Evolutionary conservation across 1,140 invertebrate species (phyloP), one percentile per base, ranked within the genome.

Genomic region (Agrypnia vestita): DNA sequence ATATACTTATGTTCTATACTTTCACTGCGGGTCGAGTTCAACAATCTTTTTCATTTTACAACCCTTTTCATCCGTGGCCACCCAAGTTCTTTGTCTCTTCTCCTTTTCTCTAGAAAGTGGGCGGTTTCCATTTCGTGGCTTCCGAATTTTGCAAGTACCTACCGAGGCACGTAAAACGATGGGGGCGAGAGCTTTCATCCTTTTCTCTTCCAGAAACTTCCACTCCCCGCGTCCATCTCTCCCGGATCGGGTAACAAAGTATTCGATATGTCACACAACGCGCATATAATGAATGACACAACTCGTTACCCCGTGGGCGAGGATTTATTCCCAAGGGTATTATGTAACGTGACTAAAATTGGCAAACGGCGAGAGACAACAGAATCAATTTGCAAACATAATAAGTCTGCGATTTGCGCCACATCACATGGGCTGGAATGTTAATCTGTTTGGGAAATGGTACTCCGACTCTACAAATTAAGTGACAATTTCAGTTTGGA

Each of bases 321-420:
- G 10, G 55, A 59, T 75, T 46, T 62, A 75, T 64, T 76, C 74
- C 74, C 74, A 76, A 76, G 74, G 46, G 56, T 76, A 76, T 76
- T 76, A 76, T 64, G 74, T 76, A 64, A 76, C 74, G 56, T 56
- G 51, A 59, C 56, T 59, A 46, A 75, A 75, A 73, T 73, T 55
- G 51, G 69, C 49, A 21, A 73, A 53, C 17, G 53, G 47, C 15
- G 13, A 53, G 19, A 25, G 47, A 11, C 49, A 11, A 19, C 69
- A 53, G 49, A 43, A 74, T 74, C 71, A 74, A 74, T 74, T 56
- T 74, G 49, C 53, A 43, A 74, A 43, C 19, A 15, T 21, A 55
- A 74, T 55, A 46, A 74, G 71, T 19, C 17, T 25, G 44, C 9
- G 46, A 71, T 71, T 71, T 71, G 67, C 47, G 46, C 67, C 44